These are phyloP conservation scores for Tolmerus cingulatus DNA, from an alignment of 2,888 invertebrate species.

Conservation along the genomic window DNA sequence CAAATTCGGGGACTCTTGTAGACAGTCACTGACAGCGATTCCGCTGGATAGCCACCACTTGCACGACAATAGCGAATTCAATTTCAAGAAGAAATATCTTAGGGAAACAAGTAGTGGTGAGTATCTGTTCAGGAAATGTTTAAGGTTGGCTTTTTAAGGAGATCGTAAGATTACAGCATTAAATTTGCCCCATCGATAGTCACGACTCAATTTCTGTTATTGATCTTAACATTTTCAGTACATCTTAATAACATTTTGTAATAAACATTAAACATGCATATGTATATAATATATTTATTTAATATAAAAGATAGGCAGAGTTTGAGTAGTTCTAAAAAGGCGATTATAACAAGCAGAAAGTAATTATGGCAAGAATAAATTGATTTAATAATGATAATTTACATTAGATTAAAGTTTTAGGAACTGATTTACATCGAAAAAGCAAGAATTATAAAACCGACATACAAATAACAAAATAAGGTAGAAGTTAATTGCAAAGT, in stretches of 20 bases:
- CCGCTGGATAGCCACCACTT: constrained; percentile 57
- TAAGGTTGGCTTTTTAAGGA: background rate
- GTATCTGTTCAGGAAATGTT: constrained; percentile 40
- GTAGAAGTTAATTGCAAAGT: too few species aligned
- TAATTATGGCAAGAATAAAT: too few species aligned
- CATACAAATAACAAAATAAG: too few species aligned
- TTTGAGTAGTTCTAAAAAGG: too few species aligned
- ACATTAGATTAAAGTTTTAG: too few species aligned
- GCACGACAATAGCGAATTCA: constrained; percentile 59
- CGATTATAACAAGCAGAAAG: too few species aligned
- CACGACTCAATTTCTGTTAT: background rate
- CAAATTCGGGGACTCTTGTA: constrained; percentile 63
- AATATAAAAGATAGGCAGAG: background rate
- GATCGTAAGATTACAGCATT: background rate
- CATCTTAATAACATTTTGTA: background rate
- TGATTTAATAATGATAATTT: too few species aligned
- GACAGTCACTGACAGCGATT: constrained; percentile 62
- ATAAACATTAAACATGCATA: background rate
- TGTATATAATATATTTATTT: too few species aligned
- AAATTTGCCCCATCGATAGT: background rate
- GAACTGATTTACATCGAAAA: too few species aligned
- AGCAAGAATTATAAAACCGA: too few species aligned
- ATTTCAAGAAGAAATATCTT: constrained; percentile 60
- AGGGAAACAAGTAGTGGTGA: constrained; percentile 63
- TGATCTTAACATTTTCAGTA: background rate